Evolutionary conservation across 1,140 invertebrate species (phyloP).

Genomic region (Octopus bimaculoides): DNA sequence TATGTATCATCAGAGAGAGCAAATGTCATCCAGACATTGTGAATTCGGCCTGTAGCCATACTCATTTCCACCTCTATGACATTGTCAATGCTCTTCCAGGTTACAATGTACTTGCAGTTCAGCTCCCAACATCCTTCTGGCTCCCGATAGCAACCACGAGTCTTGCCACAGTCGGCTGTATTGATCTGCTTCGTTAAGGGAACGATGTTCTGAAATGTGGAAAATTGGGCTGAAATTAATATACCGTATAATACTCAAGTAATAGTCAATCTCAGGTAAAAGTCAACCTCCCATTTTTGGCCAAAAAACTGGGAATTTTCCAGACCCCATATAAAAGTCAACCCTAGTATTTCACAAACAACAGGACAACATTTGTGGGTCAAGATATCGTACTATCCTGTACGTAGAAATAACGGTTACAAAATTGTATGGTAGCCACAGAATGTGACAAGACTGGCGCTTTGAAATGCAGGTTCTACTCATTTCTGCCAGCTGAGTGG

Average conservation of each 20-base stretch:
- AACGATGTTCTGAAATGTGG: conserved; percentile 22
- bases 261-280: conserved; percentile 1
- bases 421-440: no score
- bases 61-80: conserved; percentile 40
- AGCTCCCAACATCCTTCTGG: conserved; percentile 45
- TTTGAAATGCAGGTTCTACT: no score
- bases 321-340: background rate
- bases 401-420: no score
- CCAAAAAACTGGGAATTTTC: background rate
- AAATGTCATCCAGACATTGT: conserved; percentile 43
- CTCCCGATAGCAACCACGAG: conserved; percentile 50
- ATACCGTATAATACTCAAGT: conserved; percentile 4
- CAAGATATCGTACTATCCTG: no score
- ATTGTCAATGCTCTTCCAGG: conserved; percentile 34
- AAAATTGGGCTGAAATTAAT: background rate
- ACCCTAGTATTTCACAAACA: background rate
- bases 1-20: conserved; percentile 46
- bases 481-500: no score
- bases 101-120: conserved; percentile 50
- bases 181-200: conserved; percentile 36
- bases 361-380: background rate
- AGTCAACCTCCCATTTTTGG: background rate
- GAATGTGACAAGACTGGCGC: no score
- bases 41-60: conserved; percentile 35
- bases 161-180: conserved; percentile 40